Percentiles rank a stretch among this genome's conserved stretches.
Evolutionary conservation across 1,140 invertebrate genomes (phyloP).

Genomic region (Achroia grisella): DNA sequence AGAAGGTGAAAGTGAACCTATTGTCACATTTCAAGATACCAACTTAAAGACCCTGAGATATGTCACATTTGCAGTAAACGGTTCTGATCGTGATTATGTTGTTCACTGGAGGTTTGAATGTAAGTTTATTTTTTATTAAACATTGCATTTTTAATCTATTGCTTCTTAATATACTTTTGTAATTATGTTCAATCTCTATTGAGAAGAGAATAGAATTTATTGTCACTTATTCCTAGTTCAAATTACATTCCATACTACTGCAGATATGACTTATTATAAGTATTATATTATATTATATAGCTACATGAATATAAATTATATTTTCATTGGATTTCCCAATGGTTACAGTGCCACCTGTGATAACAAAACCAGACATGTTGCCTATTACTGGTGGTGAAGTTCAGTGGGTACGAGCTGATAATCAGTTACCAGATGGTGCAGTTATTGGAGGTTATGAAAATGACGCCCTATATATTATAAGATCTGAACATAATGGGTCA

Average conservation of each 20-base stretch:
- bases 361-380: slow-evolving; percentile 14
- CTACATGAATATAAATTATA: no score
- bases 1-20: slow-evolving; percentile 9
- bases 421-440: slow-evolving; percentile 78
- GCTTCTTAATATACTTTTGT: no score
- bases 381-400: slow-evolving; percentile 19
- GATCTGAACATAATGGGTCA: slow-evolving; percentile 75
- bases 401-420: slow-evolving; percentile 22
- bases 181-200: no score
- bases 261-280: no score
- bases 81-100: not conserved
- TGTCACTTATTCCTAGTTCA: no score
- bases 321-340: no score
- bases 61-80: slow-evolving; percentile 19
- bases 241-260: no score
- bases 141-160: no score
- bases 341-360: slow-evolving; percentile 29
- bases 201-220: no score
- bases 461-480: slow-evolving; percentile 79
- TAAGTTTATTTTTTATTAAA: slow-evolving; percentile 16
- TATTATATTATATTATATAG: no score
- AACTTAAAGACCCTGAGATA: slow-evolving; percentile 19
- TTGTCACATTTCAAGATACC: slow-evolving; percentile 8
- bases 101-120: slow-evolving; percentile 33
- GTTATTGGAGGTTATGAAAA: slow-evolving; percentile 80